Conservation (phyloP, 1,140 invertebrate species). For the Laupala kohalensis region DNA sequence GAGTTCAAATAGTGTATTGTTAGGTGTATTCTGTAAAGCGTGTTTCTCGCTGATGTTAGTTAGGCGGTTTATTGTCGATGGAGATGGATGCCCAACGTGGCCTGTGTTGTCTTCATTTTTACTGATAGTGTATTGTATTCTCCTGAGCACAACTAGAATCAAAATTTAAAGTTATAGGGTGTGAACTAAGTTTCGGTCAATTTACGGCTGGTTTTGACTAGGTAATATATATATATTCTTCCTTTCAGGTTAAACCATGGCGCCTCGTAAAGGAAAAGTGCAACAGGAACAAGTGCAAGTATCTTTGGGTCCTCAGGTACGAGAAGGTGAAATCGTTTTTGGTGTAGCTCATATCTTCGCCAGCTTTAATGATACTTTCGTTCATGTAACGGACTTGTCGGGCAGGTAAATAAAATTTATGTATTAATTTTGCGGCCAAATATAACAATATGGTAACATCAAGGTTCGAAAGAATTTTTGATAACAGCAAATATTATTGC, state of each 20-base stretch:
- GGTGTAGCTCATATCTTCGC: constrained; percentile 99
- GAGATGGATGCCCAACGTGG: background rate
- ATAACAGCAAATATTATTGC: background rate
- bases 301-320: constrained; percentile 89
- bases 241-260: constrained; percentile 50
- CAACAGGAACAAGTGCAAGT: constrained; percentile 95
- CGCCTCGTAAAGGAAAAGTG: constrained; percentile 92
- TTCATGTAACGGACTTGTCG: constrained; percentile 98
- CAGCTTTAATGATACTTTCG: constrained; percentile 99
- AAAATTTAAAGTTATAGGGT: too few species aligned
- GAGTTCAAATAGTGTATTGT: too few species aligned
- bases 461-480: too few species aligned
- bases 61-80: background rate
- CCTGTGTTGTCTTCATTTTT: background rate
- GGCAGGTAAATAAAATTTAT: constrained; percentile 49
- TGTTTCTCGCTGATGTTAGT: background rate
- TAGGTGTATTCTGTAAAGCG: too few species aligned
- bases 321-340: constrained; percentile 95
- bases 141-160: too few species aligned
- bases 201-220: too few species aligned
- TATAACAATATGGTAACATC: too few species aligned
- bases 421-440: too few species aligned
- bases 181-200: too few species aligned
- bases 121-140: background rate
- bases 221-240: too few species aligned